These are phyloP conservation scores for Drosophila sechellia DNA, from an alignment of 1,140 invertebrate species.

Conservation along the genomic window DNA sequence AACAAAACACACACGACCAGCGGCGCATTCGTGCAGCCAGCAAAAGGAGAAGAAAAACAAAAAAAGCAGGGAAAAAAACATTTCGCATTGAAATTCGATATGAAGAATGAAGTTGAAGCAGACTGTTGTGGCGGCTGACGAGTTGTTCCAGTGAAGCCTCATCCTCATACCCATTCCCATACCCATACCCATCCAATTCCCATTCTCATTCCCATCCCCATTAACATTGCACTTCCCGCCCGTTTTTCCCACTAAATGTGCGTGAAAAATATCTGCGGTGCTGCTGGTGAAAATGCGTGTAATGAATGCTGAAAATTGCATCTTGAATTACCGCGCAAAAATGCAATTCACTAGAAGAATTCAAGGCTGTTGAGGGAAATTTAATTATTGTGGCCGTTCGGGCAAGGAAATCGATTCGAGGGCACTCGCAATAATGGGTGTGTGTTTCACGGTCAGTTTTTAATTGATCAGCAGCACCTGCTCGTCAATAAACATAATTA, in stretches of 20 bases:
- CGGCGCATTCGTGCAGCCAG: slow-evolving; percentile 13
- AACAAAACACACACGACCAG: slow-evolving; percentile 17
- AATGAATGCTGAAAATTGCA: slow-evolving; percentile 59
- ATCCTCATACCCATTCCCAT: slow-evolving; percentile 2
- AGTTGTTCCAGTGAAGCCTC: slow-evolving; percentile 60
- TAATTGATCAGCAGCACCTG: not conserved
- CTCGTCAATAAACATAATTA: too few relatives aligned
- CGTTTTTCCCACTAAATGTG: slow-evolving; percentile 61
- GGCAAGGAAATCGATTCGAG: not conserved
- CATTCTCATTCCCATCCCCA: slow-evolving; percentile 7
- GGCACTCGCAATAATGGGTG: slow-evolving; percentile 3
- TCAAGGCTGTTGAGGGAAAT: slow-evolving; percentile 11
- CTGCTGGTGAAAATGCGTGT: slow-evolving; percentile 48
- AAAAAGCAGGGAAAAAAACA: slow-evolving; percentile 13
- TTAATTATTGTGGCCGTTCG: not conserved
- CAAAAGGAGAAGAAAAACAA: too few relatives aligned
- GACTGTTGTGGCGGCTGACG: slow-evolving; percentile 31
- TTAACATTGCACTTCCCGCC: slow-evolving; percentile 24
- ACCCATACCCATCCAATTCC: slow-evolving; percentile 27
- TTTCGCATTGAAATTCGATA: slow-evolving; percentile 80
- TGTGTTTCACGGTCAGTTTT: not conserved
- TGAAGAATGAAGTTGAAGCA: slow-evolving; percentile 71
- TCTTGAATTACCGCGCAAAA: slow-evolving; percentile 58
- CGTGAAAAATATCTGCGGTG: slow-evolving; percentile 34
- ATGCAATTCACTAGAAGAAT: slow-evolving; percentile 9